Percentiles rank a stretch among this genome's conserved stretches.
Evolutionary conservation across 53 echinoderm and acorn worm genomes (phyloP).

Genomic region (Crossaster papposus): DNA sequence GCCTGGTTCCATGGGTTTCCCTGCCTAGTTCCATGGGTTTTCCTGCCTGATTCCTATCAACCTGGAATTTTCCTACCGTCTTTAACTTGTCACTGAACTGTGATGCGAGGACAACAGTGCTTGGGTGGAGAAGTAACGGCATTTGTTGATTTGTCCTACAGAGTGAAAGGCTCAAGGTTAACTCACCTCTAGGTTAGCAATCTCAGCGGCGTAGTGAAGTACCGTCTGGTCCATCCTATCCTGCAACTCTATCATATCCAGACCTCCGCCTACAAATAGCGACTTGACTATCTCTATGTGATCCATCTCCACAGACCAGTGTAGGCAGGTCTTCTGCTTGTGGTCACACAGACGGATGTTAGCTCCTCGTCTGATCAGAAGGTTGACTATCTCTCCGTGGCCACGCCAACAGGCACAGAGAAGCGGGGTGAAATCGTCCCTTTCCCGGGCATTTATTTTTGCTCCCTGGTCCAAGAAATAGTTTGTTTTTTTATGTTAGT

Average conservation of each 20-base stretch:
- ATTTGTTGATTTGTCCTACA: too few species aligned
- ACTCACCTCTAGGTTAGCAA: slow-evolving; percentile 68
- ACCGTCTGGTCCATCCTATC: slow-evolving; percentile 73
- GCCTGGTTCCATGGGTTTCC: too few species aligned
- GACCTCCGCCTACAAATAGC: slow-evolving; percentile 34
- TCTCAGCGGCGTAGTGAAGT: slow-evolving; percentile 79
- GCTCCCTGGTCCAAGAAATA: slow-evolving; percentile 38
- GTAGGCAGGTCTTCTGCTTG: slow-evolving; percentile 74
- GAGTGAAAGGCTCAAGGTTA: not conserved
- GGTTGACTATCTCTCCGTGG: slow-evolving; percentile 56
- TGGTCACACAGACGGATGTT: slow-evolving; percentile 51
- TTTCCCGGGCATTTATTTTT: slow-evolving; percentile 53
- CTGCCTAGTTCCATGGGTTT: too few species aligned
- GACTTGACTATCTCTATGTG: slow-evolving; percentile 62
- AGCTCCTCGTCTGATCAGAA: slow-evolving; percentile 65
- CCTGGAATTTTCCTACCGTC: too few species aligned
- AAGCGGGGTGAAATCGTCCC: slow-evolving; percentile 73
- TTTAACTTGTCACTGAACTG: too few species aligned
- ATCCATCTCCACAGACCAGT: slow-evolving; percentile 88
- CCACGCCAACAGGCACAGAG: slow-evolving; percentile 87
- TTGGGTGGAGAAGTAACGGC: too few species aligned
- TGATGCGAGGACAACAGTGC: too few species aligned
- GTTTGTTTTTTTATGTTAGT: not conserved
- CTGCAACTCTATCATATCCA: slow-evolving; percentile 10
- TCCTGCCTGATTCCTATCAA: too few species aligned